Evolutionary conservation across 2,797 vertebrate genomes (phyloP).

Genomic region (Darevskia nairensis): DNA sequence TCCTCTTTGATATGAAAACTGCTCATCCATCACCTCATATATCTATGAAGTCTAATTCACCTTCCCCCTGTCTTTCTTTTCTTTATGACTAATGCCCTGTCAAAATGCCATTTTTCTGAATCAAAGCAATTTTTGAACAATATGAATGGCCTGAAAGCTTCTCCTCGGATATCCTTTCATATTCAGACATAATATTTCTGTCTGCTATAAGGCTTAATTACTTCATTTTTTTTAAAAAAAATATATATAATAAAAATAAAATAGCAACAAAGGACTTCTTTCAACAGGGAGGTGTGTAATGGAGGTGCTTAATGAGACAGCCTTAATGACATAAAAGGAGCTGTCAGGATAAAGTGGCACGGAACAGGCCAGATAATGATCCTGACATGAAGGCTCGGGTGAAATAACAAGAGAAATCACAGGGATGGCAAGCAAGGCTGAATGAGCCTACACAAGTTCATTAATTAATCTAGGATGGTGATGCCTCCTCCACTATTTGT

Average conservation of each 20-base stretch:
- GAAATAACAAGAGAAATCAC: conserved; percentile 11
- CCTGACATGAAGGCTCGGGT: background rate
- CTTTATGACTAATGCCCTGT: conserved; percentile 30
- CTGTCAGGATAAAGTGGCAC: conserved; percentile 24
- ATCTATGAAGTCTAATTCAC: conserved; percentile 22
- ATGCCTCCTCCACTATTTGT: background rate
- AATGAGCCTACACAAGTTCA: background rate
- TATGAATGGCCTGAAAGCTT: conserved; percentile 29
- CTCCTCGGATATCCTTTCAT: conserved; percentile 26
- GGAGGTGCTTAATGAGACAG: conserved; percentile 14
- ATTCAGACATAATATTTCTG: conserved; percentile 16
- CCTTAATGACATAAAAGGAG: conserved; percentile 13
- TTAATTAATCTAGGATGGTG: conserved; percentile 23
- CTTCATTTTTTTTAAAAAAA: too few species aligned
- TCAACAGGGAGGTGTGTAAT: conserved; percentile 5
- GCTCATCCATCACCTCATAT: conserved; percentile 14
- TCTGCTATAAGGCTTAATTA: background rate
- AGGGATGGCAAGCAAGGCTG: background rate
- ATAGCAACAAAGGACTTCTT: conserved; percentile 28
- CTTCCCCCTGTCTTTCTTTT: conserved; percentile 27
- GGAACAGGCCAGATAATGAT: conserved; percentile 10
- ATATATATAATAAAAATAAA: background rate
- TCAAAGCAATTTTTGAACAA: conserved; percentile 26
- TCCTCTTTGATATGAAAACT: background rate
- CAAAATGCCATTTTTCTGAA: conserved; percentile 34